Evolutionary conservation across 1,140 invertebrate species (phyloP).

Genomic region (Leguminivora glycinivorella): DNA sequence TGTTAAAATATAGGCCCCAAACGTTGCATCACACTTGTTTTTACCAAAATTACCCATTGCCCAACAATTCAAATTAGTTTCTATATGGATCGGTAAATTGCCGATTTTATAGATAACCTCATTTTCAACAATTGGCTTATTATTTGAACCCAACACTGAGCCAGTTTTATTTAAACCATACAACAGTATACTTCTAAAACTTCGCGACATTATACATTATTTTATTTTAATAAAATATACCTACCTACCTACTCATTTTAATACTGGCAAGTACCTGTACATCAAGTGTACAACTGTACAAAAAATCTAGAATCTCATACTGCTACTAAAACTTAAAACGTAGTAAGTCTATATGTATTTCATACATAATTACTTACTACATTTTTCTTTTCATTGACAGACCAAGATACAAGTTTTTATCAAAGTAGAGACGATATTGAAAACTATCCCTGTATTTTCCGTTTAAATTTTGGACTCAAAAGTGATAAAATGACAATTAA

Average conservation of each 20-base stretch:
- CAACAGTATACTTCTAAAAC: background rate
- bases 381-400: too few species aligned
- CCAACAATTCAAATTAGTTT: background rate
- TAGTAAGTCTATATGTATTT: too few species aligned
- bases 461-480: background rate
- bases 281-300: too few species aligned
- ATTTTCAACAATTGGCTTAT: background rate
- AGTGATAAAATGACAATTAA: constrained; percentile 47
- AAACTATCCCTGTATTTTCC: background rate
- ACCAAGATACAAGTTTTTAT: too few species aligned
- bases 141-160: background rate
- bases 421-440: too few species aligned
- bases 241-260: too few species aligned
- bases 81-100: background rate
- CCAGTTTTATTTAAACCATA: background rate
- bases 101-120: constrained; percentile 17
- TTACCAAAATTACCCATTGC: background rate
- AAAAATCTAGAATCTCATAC: too few species aligned
- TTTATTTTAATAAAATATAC: too few species aligned
- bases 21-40: constrained; percentile 4
- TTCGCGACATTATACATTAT: background rate
- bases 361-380: too few species aligned
- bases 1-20: background rate
- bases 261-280: too few species aligned
- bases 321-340: too few species aligned